These are phyloP conservation scores for Agrochola macilenta DNA, from an alignment of 2,888 invertebrate species.

Conservation along the genomic window DNA sequence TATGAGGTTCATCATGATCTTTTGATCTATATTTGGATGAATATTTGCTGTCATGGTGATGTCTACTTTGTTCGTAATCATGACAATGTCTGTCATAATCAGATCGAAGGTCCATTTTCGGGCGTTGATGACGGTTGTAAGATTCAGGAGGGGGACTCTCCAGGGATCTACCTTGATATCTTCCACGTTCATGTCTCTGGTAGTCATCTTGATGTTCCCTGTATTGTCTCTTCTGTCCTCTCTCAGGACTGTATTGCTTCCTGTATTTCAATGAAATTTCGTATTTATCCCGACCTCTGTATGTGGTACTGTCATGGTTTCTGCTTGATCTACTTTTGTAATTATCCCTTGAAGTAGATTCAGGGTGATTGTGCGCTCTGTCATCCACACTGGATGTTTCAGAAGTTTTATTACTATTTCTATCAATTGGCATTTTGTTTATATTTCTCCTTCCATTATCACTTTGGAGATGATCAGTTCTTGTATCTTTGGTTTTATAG, in stretches of 20 bases:
- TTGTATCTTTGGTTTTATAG: slow-evolving; percentile 48
- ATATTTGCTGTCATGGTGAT: slow-evolving; percentile 66
- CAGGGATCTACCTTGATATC: slow-evolving; percentile 64
- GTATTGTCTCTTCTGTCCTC: slow-evolving; percentile 60
- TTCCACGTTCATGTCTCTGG: slow-evolving; percentile 68
- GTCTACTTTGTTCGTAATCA: slow-evolving; percentile 67
- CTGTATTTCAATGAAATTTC: slow-evolving; percentile 69
- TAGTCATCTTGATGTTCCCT: slow-evolving; percentile 69
- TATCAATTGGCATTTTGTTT: slow-evolving; percentile 65
- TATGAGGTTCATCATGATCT: slow-evolving; percentile 75
- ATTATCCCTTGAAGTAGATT: slow-evolving; percentile 47
- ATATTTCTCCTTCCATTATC: slow-evolving; percentile 54
- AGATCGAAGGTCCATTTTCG: slow-evolving; percentile 42
- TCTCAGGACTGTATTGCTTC: slow-evolving; percentile 74
- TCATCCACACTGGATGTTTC: slow-evolving; percentile 70
- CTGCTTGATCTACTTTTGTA: slow-evolving; percentile 47
- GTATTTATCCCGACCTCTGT: slow-evolving; percentile 71
- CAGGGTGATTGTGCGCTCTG: slow-evolving; percentile 64
- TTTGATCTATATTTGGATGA: slow-evolving; percentile 73
- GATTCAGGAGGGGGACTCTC: slow-evolving; percentile 77
- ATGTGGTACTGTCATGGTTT: slow-evolving; percentile 67
- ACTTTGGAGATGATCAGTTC: slow-evolving; percentile 52
- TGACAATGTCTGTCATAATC: slow-evolving; percentile 57
- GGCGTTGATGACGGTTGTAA: slow-evolving; percentile 51
- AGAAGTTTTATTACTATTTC: slow-evolving; percentile 64